Base-by-base conservation (phyloP, 2,113 vertebrate species). In the Pluvianellus socialis region DNA sequence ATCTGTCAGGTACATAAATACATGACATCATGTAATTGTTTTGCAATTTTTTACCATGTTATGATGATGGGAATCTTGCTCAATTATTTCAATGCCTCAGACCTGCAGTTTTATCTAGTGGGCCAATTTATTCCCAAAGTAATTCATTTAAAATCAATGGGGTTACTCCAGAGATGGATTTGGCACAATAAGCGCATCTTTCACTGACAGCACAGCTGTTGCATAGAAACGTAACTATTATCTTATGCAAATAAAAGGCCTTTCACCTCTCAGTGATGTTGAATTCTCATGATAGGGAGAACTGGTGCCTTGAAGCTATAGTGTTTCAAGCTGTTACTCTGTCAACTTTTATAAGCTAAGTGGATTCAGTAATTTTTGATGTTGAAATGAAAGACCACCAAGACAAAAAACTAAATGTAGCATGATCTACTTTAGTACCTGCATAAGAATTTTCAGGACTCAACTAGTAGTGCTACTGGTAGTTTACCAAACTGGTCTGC, bases 241-340 rank as follows among this genome's bases (percentile, higher is more conserved):
- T 90, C 95, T 79, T 96, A 96, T 94, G 95, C 87, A 96, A 96
- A 97, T 95, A 82, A 88, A 92, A 93, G 94, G 75, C 89, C 91
- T 96, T 96, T 97, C 81, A 92, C 92, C 94, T 38, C 77, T 90
- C 74, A 63, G 74, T 96, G 92, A 92, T 95, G 93, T 94, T 7
- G 1, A 88, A 94, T 96, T 94, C 93, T 93, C 91, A 53, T 79
- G 81, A 94, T 67, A 83, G 67, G 59, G 59, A 87, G 63, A 90
- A 79, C 81, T 47, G 42, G 32, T 95, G 77, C 87, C 96, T 96
- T 92, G 84, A 95, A 97, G 84, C 66, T 53, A 79, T 27, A 86
- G 63, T 40, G 42, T 87, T 89, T 93, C 92, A 96, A 95, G 86
- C 89, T 96, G 94, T 88, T 95, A 92, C 50, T 76, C 84, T 92